A percentile compares a stretch with the other conserved stretches of the same genome.
These are phyloP conservation scores for Pelodytes ibericus DNA, from an alignment of 2,797 vertebrate species.

Conservation along the genomic window DNA sequence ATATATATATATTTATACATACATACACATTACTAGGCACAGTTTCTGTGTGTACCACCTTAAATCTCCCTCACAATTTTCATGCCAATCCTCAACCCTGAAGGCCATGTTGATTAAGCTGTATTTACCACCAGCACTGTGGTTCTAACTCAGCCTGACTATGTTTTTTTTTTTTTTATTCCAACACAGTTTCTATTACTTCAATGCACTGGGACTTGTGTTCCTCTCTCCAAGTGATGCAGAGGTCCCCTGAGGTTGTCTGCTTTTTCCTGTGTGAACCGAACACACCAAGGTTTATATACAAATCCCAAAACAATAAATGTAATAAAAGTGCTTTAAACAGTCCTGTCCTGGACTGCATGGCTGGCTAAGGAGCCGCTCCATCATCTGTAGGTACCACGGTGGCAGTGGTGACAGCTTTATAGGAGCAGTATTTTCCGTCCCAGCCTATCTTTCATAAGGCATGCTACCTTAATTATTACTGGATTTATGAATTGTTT, in stretches of 20 bases:
- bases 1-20: too few relatives aligned
- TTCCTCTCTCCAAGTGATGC: neutral
- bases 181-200: too few relatives aligned
- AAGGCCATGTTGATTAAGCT: too few relatives aligned
- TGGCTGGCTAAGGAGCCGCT: neutral
- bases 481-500: constrained; percentile 62
- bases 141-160: too few relatives aligned
- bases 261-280: neutral
- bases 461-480: constrained; percentile 58
- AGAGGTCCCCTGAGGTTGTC: neutral
- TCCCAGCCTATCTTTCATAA: constrained; percentile 35
- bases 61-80: too few relatives aligned
- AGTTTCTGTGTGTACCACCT: too few relatives aligned
- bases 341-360: neutral
- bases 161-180: too few relatives aligned
- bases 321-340: neutral
- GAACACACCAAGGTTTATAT: neutral
- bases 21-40: too few relatives aligned
- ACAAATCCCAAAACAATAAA: neutral
- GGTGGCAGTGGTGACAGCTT: constrained; percentile 23
- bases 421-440: constrained; percentile 38
- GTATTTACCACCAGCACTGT: too few relatives aligned
- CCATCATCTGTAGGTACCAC: constrained; percentile 19
- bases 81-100: too few relatives aligned
- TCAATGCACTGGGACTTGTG: too few relatives aligned